Evolutionary conservation across 2,113 vertebrate genomes (phyloP).

Genomic region (Platysteira castanea): DNA sequence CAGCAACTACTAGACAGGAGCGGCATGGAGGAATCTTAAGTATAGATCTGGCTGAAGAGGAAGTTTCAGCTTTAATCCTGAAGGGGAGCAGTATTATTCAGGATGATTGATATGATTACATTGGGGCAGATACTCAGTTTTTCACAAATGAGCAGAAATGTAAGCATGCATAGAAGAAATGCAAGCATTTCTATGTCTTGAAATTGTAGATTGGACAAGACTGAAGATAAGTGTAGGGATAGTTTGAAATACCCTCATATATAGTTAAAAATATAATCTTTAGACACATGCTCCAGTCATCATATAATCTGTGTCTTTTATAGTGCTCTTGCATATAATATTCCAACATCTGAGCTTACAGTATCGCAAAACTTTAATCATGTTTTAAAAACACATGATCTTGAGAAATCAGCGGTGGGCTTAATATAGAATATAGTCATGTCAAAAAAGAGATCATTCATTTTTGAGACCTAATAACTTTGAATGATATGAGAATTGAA

Average conservation of each 20-base stretch:
- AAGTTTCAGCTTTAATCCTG: not conserved
- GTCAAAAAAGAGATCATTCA: not conserved
- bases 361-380: not conserved
- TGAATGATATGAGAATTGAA: not conserved
- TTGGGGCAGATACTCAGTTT: not conserved
- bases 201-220: not conserved
- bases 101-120: not conserved
- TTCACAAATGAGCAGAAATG: not conserved
- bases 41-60: not conserved
- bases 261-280: not conserved
- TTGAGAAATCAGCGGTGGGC: not conserved
- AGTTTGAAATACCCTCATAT: not conserved
- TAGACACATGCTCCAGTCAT: not conserved
- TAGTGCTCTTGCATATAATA: not conserved
- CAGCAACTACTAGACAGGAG: not conserved
- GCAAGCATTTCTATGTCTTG: not conserved
- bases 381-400: not conserved
- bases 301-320: not conserved
- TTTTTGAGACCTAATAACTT: not conserved
- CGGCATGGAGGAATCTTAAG: not conserved
- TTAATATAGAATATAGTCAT: too few species aligned
- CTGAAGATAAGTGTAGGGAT: not conserved
- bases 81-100: not conserved
- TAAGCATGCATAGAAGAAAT: not conserved
- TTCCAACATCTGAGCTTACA: not conserved